Base-by-base conservation (phyloP, 2,113 vertebrate genomes). In the Carassius gibelio region DNA sequence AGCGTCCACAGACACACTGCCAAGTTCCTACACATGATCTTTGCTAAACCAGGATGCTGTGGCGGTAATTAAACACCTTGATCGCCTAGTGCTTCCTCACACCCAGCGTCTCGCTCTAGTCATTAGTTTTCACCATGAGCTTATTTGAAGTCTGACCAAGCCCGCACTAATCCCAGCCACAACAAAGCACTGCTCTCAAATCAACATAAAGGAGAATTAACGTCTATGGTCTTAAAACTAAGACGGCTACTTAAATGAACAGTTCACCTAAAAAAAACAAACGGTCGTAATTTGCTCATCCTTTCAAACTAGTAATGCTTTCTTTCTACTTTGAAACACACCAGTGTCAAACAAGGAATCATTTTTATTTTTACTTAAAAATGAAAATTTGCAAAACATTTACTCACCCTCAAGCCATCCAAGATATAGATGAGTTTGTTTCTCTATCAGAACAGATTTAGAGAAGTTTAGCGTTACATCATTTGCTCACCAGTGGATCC, bases 21-120 rank as follows among this genome's bases (percentile, higher is more conserved):
- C 66, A 57, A 69, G 79, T 81, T 81, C 84, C 55, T 84, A 26
- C 61, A 76, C 75, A 76, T 55, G 5, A 26, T 3, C 52, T 14
- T 38, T 45, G n/a, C 36, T 74, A 64, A 78, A 61, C 64, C 42
- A 75, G 59, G 50, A 87, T 82, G 82, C 88, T 88, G 87, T 68
- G 87, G 38, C 61, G 7, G 75, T 87, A 88, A 88, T 89, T 82
- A 89, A 89, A 89, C 89, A 88, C 89, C 82, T 85, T 72, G 78
- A 75, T 48, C 34, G 3, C 66, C 74, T 36, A 88, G 82, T 71
- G 85, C 82, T 76, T 83, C 10, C 30, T 64, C 45, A 81, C 79
- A 76, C 45, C 75, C 75, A 55, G 23, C 8, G 7, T 52, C 23
- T 55, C 48, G 3, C 75, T 30, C 14, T 5, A 26, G 45, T 55